These are phyloP conservation scores for Riptortus pedestris DNA, from an alignment of 1,140 invertebrate species.

Conservation along the genomic window DNA sequence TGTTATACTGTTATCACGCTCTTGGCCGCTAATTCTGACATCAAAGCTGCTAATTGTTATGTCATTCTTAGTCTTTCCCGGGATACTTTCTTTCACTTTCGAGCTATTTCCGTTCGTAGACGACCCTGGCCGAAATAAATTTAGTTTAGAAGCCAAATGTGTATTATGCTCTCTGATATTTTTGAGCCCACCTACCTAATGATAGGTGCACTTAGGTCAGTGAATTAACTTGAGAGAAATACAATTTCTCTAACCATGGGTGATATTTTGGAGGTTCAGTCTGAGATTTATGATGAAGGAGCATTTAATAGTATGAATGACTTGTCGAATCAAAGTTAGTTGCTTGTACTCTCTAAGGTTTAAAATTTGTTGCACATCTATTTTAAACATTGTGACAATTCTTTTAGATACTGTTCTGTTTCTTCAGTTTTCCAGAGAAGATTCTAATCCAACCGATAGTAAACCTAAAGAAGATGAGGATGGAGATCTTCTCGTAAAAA, in stretches of 20 bases:
- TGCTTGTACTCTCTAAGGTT: no score
- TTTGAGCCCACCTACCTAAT: not conserved
- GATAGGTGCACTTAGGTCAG: not conserved
- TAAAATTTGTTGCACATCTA: no score
- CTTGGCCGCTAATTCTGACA: no score
- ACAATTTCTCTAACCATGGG: not conserved
- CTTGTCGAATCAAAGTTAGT: no score
- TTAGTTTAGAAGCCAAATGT: not conserved
- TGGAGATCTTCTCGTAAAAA: conserved; percentile 40
- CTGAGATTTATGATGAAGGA: conserved; percentile 20
- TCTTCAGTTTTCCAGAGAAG: not conserved
- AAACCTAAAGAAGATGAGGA: conserved; percentile 38
- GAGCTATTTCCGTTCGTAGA: conserved; percentile 2
- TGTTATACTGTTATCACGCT: no score
- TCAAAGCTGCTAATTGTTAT: no score
- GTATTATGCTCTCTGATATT: not conserved
- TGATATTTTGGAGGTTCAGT: conserved; percentile 23
- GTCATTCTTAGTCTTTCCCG: no score
- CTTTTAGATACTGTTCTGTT: conserved; percentile 5
- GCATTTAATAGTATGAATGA: not conserved
- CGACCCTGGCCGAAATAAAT: conserved; percentile 13
- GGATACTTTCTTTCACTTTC: not conserved
- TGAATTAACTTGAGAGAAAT: not conserved
- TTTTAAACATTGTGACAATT: no score
- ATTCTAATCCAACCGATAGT: not conserved